Conservation (phyloP, 2,888 invertebrate species). For the Heteropelma amictum region DNA sequence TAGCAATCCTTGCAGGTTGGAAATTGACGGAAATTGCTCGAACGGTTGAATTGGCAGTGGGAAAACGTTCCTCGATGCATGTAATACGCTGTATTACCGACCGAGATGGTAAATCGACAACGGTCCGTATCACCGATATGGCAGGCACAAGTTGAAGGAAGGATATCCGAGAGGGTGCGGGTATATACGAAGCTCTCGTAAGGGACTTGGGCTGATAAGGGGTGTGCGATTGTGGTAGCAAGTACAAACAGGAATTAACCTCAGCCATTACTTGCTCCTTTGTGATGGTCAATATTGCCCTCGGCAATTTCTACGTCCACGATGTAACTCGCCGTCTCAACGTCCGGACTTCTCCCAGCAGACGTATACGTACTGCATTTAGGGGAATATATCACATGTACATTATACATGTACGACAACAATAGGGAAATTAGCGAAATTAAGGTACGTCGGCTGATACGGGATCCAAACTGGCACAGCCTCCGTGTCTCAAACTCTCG, state of each 20-base stretch:
- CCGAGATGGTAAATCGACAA: constrained; percentile 13
- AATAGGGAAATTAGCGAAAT: too few relatives aligned
- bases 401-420: too few relatives aligned
- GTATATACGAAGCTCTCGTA: constrained; percentile 21
- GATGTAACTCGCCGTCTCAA: constrained; percentile 29
- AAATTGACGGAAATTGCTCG: constrained; percentile 9
- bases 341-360: neutral
- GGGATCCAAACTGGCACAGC: too few relatives aligned
- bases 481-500: too few relatives aligned
- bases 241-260: constrained; percentile 67
- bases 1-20: neutral
- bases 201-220: constrained; percentile 51
- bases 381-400: too few relatives aligned
- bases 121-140: constrained; percentile 3
- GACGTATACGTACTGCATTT: too few relatives aligned
- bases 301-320: constrained; percentile 49
- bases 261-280: constrained; percentile 67
- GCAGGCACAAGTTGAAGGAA: constrained; percentile 33
- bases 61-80: constrained; percentile 5
- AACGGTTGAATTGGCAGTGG: constrained; percentile 15
- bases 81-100: neutral
- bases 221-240: constrained; percentile 60
- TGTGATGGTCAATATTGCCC: constrained; percentile 65
- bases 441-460: too few relatives aligned
- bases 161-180: neutral